Conservation (phyloP, 2,797 vertebrate genomes). For the Trichosurus vulpecula region DNA sequence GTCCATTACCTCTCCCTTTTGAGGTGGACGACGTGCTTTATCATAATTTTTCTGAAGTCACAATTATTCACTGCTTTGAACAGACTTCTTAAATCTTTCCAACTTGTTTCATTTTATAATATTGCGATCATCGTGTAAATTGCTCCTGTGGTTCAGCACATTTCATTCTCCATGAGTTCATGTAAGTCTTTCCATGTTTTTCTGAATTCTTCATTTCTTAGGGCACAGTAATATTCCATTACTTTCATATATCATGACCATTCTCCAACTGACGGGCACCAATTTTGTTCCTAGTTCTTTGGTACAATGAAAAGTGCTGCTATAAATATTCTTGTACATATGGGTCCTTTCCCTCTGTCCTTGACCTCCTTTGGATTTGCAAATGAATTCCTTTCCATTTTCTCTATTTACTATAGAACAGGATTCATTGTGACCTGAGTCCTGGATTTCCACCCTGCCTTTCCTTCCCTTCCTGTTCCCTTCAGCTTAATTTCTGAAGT, state of each 20-base stretch:
- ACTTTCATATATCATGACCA: background rate
- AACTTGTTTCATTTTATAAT: background rate
- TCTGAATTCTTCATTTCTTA: background rate
- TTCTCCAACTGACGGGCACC: background rate
- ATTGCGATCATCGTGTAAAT: background rate
- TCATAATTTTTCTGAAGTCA: background rate
- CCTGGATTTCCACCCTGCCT: background rate
- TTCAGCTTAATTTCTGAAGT: background rate
- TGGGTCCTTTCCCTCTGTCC: background rate
- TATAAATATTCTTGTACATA: background rate
- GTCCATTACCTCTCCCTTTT: background rate
- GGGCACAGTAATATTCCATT: background rate
- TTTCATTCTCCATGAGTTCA: background rate
- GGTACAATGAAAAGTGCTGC: background rate
- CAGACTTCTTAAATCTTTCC: background rate
- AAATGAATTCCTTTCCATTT: background rate
- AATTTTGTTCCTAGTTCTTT: background rate
- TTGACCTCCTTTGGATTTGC: background rate
- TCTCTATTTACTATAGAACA: background rate
- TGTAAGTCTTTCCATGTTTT: background rate
- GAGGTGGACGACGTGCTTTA: background rate
- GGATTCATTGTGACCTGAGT: background rate
- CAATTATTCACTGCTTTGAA: background rate
- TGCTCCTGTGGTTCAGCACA: background rate
- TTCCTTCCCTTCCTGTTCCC: background rate